Percentiles rank a stretch among this genome's conserved stretches.
These are phyloP conservation scores for Cheumatopsyche charites DNA, from an alignment of 1,140 invertebrate species.

Conservation along the genomic window DNA sequence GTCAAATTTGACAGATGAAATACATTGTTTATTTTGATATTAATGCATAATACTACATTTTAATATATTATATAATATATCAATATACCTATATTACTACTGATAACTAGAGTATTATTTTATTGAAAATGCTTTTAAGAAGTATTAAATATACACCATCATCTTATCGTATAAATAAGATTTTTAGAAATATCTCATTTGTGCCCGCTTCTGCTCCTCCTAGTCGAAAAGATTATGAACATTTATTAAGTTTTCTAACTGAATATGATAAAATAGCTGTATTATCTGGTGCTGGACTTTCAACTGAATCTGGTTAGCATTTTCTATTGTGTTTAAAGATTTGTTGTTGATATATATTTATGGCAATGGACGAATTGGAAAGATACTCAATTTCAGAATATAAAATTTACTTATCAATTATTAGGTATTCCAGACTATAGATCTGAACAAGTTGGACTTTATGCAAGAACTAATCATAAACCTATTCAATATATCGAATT, in stretches of 20 bases:
- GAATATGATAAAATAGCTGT: slow-evolving; percentile 70
- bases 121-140: no score
- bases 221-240: slow-evolving; percentile 65
- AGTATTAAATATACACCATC: no score
- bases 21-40: no score
- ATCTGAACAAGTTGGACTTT: slow-evolving; percentile 90
- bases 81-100: no score
- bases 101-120: no score
- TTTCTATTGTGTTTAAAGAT: background rate
- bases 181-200: slow-evolving; percentile 59
- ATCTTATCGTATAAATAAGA: background rate
- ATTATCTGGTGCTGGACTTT: slow-evolving; percentile 92
- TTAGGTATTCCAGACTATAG: slow-evolving; percentile 93
- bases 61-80: no score
- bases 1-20: no score
- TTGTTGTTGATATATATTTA: no score
- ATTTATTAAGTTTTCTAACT: slow-evolving; percentile 70
- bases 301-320: slow-evolving; percentile 81
- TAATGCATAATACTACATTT: no score
- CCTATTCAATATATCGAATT: slow-evolving; percentile 89
- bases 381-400: slow-evolving; percentile 3
- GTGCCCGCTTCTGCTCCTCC: slow-evolving; percentile 76
- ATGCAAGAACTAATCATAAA: slow-evolving; percentile 79
- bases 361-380: no score
- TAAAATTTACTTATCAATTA: no score